Evolutionary conservation across 92 coral and sea anemone genomes (phyloP).

Genomic region (Chrysogorgia sp.): DNA sequence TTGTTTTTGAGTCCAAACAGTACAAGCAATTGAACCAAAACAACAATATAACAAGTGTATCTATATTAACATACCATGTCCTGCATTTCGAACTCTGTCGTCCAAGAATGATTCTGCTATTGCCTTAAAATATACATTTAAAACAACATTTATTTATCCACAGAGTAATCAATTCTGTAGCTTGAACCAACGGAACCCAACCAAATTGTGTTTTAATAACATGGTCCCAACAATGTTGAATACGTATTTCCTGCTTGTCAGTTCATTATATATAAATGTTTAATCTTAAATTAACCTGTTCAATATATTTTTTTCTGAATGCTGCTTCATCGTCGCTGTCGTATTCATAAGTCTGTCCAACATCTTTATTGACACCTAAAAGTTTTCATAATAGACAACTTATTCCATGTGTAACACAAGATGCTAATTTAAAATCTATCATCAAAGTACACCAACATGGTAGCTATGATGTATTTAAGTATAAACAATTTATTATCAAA

Average conservation of each 20-base stretch:
- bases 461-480: background rate
- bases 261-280: background rate
- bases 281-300: constrained; percentile 61
- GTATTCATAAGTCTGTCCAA: constrained; percentile 54
- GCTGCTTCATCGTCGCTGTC: constrained; percentile 98
- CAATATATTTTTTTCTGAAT: constrained; percentile 72
- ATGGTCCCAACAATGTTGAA: too few relatives aligned
- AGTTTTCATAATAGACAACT: too few relatives aligned
- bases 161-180: too few relatives aligned
- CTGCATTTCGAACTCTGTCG: constrained; percentile 73
- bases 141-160: too few relatives aligned
- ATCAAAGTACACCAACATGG: too few relatives aligned
- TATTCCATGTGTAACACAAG: too few relatives aligned
- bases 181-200: too few relatives aligned
- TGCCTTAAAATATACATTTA: constrained; percentile 55
- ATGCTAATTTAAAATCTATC: too few relatives aligned
- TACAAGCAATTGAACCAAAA: background rate
- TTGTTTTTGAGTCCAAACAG: background rate
- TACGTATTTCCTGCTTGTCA: too few relatives aligned
- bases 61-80: constrained; percentile 59
- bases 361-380: constrained; percentile 64
- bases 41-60: background rate
- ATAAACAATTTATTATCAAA: background rate
- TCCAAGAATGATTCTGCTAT: constrained; percentile 84
- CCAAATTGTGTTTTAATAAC: too few relatives aligned